Percentiles rank a stretch among this genome's conserved stretches.
These are phyloP conservation scores for Porites evermanni DNA, from an alignment of 92 coral and sea anemone genomes.

Conservation along the genomic window DNA sequence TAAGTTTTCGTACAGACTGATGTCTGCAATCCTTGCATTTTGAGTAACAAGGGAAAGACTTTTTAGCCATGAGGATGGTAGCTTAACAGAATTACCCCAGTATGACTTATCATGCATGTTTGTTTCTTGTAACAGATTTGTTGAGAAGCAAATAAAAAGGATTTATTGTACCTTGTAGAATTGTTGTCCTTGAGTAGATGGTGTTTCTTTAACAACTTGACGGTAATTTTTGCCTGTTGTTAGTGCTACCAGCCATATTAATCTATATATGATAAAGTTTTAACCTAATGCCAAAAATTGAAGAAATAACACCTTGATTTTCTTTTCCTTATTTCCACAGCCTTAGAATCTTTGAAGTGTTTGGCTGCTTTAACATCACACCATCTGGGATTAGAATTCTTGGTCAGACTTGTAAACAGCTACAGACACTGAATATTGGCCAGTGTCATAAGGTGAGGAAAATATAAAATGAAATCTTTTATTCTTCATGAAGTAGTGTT, in stretches of 20 bases:
- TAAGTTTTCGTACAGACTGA: constrained; percentile 5
- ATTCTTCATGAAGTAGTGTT: background rate
- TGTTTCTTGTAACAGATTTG: too few relatives aligned
- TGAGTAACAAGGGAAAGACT: too few relatives aligned
- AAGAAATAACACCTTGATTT: background rate
- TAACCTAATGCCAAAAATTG: background rate
- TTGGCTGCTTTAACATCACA: constrained; percentile 97
- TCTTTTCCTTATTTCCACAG: constrained; percentile 33
- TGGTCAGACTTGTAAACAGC: constrained; percentile 81
- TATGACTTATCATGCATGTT: too few relatives aligned
- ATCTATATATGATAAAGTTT: background rate
- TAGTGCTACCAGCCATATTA: background rate
- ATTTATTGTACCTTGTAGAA: too few relatives aligned
- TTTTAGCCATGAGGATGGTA: too few relatives aligned
- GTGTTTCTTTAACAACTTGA: too few relatives aligned
- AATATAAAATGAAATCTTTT: too few relatives aligned
- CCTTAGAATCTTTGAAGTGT: constrained; percentile 93
- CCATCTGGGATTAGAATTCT: constrained; percentile 78
- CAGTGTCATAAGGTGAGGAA: constrained; percentile 92
- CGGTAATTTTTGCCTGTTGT: too few relatives aligned
- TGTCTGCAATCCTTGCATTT: too few relatives aligned
- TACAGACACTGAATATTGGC: constrained; percentile 93
- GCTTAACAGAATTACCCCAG: too few relatives aligned
- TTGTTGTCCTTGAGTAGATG: too few relatives aligned
- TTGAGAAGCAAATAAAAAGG: too few relatives aligned